A percentile compares a stretch with the other conserved stretches of the same genome.
Conservation (phyloP, 2,797 vertebrate genomes). For the Emydoidea blandingii region DNA sequence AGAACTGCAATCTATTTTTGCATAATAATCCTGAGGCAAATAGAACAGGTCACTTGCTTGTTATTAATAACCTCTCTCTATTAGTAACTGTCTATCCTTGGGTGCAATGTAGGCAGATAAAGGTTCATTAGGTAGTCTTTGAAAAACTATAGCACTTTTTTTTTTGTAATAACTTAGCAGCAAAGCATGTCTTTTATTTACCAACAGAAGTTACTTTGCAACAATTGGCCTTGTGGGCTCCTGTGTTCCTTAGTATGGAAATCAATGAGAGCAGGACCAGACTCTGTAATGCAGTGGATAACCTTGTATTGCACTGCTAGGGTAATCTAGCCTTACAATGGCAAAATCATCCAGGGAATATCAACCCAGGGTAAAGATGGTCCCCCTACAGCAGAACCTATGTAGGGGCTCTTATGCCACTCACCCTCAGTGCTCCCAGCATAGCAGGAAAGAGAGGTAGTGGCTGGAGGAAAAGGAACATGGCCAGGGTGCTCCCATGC, state of each 20-base stretch:
- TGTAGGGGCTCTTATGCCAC: neutral
- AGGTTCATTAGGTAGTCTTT: neutral
- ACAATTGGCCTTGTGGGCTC: neutral
- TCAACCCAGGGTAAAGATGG: neutral
- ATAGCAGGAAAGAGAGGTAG: neutral
- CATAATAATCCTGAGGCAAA: neutral
- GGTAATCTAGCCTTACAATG: neutral
- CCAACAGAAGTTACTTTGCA: neutral
- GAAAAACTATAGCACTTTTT: neutral
- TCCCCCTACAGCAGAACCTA: neutral
- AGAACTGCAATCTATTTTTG: neutral
- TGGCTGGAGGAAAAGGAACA: neutral
- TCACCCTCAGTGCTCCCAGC: neutral
- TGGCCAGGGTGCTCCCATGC: too few species aligned
- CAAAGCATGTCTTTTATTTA: neutral
- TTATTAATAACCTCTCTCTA: neutral
- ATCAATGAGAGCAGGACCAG: neutral
- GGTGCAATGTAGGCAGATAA: neutral
- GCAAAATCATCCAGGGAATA: neutral
- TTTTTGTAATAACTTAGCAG: neutral
- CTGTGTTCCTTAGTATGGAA: neutral
- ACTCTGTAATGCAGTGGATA: neutral
- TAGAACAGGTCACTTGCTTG: accelerated
- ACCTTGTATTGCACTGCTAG: neutral
- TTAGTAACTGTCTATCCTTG: neutral